Conservation (phyloP, 1,140 invertebrate species). For the Drosophila santomea region DNA sequence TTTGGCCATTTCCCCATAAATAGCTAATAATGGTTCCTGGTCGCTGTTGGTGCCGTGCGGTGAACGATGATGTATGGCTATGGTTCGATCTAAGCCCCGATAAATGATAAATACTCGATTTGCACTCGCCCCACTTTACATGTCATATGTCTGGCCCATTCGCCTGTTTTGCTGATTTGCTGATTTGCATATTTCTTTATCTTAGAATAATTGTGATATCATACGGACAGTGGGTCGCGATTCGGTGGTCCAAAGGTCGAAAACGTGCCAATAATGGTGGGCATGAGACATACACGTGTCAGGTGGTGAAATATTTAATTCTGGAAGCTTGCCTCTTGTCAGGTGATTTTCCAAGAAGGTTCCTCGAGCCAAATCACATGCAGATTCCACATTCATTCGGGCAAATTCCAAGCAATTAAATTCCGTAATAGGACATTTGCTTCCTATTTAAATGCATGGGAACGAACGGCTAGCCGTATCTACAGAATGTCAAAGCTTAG, state of each 20-base stretch:
- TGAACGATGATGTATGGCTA: conserved; percentile 33
- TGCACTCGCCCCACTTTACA: conserved; percentile 22
- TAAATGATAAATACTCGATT: conserved; percentile 44
- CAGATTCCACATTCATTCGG: neutral
- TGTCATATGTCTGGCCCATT: conserved; percentile 7
- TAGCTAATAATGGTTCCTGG: conserved; percentile 12
- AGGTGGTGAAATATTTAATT: conserved; percentile 26
- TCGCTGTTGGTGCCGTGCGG: conserved; percentile 40
- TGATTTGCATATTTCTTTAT: conserved; percentile 41
- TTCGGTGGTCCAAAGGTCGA: conserved; percentile 20
- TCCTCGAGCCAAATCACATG: neutral
- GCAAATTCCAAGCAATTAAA: conserved; percentile 23
- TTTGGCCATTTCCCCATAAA: conserved; percentile 34
- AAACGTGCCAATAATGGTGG: conserved; percentile 51
- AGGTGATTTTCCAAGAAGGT: neutral
- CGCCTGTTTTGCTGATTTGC: conserved; percentile 38
- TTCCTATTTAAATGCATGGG: conserved; percentile 32
- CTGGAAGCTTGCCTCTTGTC: neutral
- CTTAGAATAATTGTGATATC: conserved; percentile 27
- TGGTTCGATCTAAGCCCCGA: conserved; percentile 24
- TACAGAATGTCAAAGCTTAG: conserved; percentile 34
- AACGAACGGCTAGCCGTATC: conserved; percentile 2
- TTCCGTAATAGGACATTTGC: conserved; percentile 10
- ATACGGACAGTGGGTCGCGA: conserved; percentile 8
- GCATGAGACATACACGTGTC: conserved; percentile 39